Evolutionary conservation across 2,113 vertebrate species (phyloP), one percentile per base, ranked within the genome.

Genomic region (Phycodurus eques): DNA sequence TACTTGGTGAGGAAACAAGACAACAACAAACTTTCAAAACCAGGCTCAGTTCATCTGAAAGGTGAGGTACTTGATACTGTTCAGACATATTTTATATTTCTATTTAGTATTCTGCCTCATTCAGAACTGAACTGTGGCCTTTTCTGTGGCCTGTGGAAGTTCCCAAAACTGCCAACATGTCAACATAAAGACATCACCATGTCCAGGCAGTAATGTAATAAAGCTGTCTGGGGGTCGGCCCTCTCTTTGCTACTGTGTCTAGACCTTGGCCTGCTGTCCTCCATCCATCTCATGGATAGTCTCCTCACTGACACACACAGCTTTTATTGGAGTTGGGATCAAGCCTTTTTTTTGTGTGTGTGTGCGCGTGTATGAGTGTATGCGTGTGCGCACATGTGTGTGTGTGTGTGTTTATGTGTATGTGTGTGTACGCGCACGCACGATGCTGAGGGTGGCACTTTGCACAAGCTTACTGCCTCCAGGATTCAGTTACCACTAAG

Each of bases 371-470:
- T 27, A n/a, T 22, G 60, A 19, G 33, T 35, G 12, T 43, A 63
- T 77, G 49, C 31, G 64, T 39, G 62, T 27, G 4, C 35, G 4
- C 35, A 39, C 6, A 33, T 39, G 33, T 35, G 60, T 39, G 33
- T 35, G 12, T 43, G 67, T 77, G 49, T 35, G 67, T 39, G 8
- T 46, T 22, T 27, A 9, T 42, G 74, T 43, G 63, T 76, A 53
- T 39, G 62, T 27, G 4, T 33, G 51, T 19, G 14, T 44, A 59
- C 27, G 59, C 11, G 44, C 49, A 56, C 35, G 64, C 78, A 44
- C 51, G 68, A 27, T 82, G 83, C 83, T 82, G 88, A 88, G 17
- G 53, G 74, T 66, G 78, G 73, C 76, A 85, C 76, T 83, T 85
- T 82, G 71, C 67, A 83, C 74, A 72, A 83, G 76, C 79, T 51